A percentile compares a stretch with the other conserved stretches of the same genome.
Evolutionary conservation across 2,888 invertebrate species (phyloP).

Genomic region (Muschampia plurimacula): DNA sequence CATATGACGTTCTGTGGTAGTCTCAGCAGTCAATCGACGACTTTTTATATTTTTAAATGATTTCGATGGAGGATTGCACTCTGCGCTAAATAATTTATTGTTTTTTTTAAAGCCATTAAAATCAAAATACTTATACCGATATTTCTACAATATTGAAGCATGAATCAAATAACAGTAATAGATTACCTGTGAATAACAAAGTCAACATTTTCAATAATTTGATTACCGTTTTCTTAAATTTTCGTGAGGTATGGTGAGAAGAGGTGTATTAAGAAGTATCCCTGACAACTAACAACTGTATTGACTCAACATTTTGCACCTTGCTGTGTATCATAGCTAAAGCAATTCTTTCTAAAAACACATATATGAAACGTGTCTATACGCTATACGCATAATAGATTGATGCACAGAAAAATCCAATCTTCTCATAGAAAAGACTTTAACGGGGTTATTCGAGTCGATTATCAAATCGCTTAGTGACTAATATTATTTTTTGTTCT

Average conservation of each 20-base stretch:
- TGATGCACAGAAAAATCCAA: neutral
- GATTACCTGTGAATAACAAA: neutral
- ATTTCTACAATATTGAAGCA: too few species aligned
- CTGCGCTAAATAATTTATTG: too few species aligned
- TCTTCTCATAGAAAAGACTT: slow-evolving; percentile 28
- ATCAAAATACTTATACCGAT: too few species aligned
- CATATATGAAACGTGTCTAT: neutral
- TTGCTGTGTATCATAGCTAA: neutral
- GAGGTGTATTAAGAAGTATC: neutral
- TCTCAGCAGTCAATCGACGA: too few species aligned
- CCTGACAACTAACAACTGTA: neutral
- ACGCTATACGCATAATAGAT: neutral
- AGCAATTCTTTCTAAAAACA: slow-evolving; percentile 2
- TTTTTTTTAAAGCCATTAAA: too few species aligned
- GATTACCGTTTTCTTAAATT: neutral
- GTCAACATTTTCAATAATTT: neutral
- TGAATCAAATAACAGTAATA: neutral
- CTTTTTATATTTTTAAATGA: too few species aligned
- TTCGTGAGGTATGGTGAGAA: neutral
- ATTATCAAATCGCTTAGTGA: too few species aligned
- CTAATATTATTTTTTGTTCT: too few species aligned
- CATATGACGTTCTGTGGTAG: too few species aligned
- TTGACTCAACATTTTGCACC: slow-evolving; percentile 8
- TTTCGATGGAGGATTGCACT: too few species aligned
- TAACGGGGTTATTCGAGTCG: slow-evolving; percentile 4